These are phyloP conservation scores for Eristalis intricaria DNA, from an alignment of 2,888 invertebrate genomes.

Conservation along the genomic window DNA sequence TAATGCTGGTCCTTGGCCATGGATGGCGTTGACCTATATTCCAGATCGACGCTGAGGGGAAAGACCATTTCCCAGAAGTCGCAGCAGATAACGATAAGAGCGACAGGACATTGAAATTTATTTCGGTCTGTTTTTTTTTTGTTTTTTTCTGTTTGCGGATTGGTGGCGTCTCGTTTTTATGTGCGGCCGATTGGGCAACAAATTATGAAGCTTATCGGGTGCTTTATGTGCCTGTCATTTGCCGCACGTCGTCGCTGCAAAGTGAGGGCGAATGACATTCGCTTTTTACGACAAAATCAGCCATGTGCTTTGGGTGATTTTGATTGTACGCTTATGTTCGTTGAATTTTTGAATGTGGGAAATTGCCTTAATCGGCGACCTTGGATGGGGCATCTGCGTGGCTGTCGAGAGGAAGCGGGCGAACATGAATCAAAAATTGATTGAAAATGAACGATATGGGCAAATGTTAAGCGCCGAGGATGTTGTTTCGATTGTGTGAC, in stretches of 20 bases:
- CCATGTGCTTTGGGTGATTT: background rate
- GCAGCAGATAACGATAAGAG: background rate
- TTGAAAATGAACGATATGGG: too few relatives aligned
- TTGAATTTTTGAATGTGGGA: background rate
- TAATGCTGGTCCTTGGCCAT: background rate
- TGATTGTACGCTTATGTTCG: background rate
- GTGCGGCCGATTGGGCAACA: background rate
- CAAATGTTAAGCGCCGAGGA: too few relatives aligned
- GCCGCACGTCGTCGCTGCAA: background rate
- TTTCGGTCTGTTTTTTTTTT: background rate
- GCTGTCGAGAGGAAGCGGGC: background rate
- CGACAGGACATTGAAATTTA: background rate
- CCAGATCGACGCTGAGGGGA: background rate
- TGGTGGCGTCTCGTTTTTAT: background rate
- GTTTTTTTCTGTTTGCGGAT: too few relatives aligned
- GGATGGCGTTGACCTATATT: background rate
- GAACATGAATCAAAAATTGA: too few relatives aligned
- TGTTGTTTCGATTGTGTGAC: too few relatives aligned
- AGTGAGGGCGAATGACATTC: background rate
- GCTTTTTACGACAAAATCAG: background rate
- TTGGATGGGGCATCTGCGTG: background rate
- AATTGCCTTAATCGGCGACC: background rate
- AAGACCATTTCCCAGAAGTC: background rate
- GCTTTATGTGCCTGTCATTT: background rate
- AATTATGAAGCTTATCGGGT: background rate